These are phyloP conservation scores for Dromius quadrimaculatus DNA, from an alignment of 2,888 invertebrate species.

Conservation along the genomic window DNA sequence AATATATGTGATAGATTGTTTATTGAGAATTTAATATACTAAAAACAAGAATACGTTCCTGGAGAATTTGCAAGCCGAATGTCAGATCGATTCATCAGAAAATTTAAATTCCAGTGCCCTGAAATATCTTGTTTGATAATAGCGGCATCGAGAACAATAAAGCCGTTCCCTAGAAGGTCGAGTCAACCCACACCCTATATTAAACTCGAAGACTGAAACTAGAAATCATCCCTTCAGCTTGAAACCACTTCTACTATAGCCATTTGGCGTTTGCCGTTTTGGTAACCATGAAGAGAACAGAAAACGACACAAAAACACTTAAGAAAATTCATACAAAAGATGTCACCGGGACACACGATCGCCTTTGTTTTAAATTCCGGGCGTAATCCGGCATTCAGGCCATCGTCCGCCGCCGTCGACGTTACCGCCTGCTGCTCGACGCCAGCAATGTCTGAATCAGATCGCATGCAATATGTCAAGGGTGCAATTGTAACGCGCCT, in stretches of 20 bases:
- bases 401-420: conserved; percentile 10
- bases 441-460: conserved; percentile 43
- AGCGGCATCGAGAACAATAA: conserved; percentile 46
- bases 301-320: conserved; percentile 52
- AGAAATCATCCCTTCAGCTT: conserved; percentile 17
- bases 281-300: conserved; percentile 43
- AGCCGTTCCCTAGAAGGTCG: background rate
- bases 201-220: background rate
- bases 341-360: conserved; percentile 46
- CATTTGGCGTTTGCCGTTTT: conserved; percentile 33
- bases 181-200: background rate
- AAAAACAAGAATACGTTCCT: conserved; percentile 16
- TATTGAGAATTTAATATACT: conserved; percentile 6
- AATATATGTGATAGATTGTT: too few relatives aligned
- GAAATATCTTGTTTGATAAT: conserved; percentile 50
- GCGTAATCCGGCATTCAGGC: conserved; percentile 48
- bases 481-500: conserved; percentile 49
- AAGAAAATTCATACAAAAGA: conserved; percentile 51
- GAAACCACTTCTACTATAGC: conserved; percentile 10
- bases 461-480: conserved; percentile 50
- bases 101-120: conserved; percentile 46
- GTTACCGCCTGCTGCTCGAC: conserved; percentile 2
- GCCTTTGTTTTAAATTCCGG: conserved; percentile 50
- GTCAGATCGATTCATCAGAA: conserved; percentile 47
- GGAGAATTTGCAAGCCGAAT: conserved; percentile 21